Evolutionary conservation across 2,113 vertebrate genomes (phyloP), one percentile per base, ranked within the genome.

Genomic region (Nerophis lumbriciformis): DNA sequence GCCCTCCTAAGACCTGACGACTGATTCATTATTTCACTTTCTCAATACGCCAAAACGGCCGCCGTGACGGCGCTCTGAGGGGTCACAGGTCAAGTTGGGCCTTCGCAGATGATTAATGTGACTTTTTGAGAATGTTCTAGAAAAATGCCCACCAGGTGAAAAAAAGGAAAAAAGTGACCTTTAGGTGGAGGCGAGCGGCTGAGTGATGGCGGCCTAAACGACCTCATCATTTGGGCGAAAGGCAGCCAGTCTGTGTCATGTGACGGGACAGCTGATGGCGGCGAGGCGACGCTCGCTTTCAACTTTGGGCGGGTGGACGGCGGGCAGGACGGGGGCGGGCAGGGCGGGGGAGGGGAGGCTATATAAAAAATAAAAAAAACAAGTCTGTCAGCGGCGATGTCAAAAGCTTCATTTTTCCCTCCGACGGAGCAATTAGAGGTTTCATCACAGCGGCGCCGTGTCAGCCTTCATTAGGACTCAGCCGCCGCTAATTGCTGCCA

Each of bases 401-500:
- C 89, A 90, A 91, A 89, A 88, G 88, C 86, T 84, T 88, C 82
- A 78, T 61, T 91, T 91, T 88, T 90, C 87, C 36, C 14, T 57
- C 16, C 38, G 7, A 86, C 84, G 77, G 83, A 90, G 88, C 90
- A 91, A 92, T 91, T 91, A 92, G 86, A 84, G 88, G 84, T 89
- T 90, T 91, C 86, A 89, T 92, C 88, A 90, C 88, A 82, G 81
- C 78, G 70, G 88, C 88, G 86, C 70, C 80, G 88, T 90, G 90
- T 90, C 90, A 90, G 83, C 85, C 88, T 84, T 90, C 85, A 90
- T 92, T 90, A 91, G 59, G 63, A 69, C 87, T 90, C 89, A 85
- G 85, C 89, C 85, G 89, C 86, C 83, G 87, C 89, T 92, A 92
- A 92, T 92, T 91, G 90, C 89, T 90, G 88, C 88, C 90, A 91